phyloP scores from a whole-genome alignment of 2,113 vertebrate genomes.

The Lampris incognitus region DNA sequence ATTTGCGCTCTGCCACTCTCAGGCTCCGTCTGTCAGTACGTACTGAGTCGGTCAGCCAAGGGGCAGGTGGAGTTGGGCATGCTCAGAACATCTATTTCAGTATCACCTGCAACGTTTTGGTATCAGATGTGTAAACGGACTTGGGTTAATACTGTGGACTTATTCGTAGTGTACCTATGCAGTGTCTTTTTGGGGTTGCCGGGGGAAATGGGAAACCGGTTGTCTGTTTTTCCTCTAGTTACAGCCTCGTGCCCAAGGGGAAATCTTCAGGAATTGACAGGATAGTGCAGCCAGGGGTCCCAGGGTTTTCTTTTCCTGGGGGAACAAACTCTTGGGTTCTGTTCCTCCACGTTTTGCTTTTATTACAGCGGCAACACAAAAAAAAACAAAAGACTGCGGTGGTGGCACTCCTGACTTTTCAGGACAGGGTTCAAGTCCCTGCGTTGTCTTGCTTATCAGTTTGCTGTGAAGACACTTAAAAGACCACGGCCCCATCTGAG shows the following conservation, averaged over 20 bases:
- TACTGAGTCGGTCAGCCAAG: too few species aligned
- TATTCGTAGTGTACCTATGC: constrained; percentile 14
- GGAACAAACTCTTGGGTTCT: constrained; percentile 84
- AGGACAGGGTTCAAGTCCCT: constrained; percentile 94
- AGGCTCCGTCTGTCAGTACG: neutral
- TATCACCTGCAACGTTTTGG: constrained; percentile 53
- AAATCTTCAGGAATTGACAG: constrained; percentile 71
- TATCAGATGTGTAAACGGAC: constrained; percentile 46
- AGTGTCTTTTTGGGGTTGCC: constrained; percentile 61
- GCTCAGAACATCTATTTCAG: constrained; percentile 22
- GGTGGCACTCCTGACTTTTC: constrained; percentile 90
- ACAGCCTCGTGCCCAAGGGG: constrained; percentile 76
- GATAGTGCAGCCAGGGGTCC: constrained; percentile 65
- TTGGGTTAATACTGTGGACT: constrained; percentile 31
- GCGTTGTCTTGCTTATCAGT: constrained; percentile 86
- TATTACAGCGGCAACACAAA: constrained; percentile 62
- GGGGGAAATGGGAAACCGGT: constrained; percentile 64
- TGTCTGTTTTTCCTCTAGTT: constrained; percentile 74
- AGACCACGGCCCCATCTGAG: too few species aligned
- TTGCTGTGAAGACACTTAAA: constrained; percentile 30
- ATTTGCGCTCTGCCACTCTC: constrained; percentile 1
- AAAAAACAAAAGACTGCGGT: constrained; percentile 98
- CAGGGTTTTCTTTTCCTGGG: constrained; percentile 95
- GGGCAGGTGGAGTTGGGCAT: too few species aligned
- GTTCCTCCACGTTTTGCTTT: constrained; percentile 96